phyloP scores from a whole-genome alignment of 2,888 invertebrate genomes.

The Ctena decussata region DNA sequence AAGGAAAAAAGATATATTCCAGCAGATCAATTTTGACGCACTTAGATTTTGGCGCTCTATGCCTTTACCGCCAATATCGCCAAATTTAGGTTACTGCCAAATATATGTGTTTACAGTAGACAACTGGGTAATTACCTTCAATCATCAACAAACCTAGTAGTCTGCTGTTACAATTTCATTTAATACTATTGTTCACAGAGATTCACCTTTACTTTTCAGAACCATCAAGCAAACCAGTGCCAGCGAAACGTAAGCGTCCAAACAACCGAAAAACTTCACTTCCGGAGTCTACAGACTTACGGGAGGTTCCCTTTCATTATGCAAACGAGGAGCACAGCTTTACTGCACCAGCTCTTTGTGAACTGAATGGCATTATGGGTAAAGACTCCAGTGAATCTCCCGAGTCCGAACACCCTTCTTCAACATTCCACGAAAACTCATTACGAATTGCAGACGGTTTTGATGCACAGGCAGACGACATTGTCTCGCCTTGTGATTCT shows the following conservation, averaged over 20 bases:
- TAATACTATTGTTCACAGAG: no score
- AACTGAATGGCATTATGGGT: constrained; percentile 52
- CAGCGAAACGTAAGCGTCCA: constrained; percentile 68
- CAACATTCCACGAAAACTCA: constrained; percentile 54
- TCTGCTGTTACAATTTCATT: no score
- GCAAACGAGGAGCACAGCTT: constrained; percentile 57
- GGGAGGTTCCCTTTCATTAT: constrained; percentile 47
- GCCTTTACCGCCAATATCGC: no score
- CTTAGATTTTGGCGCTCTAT: no score
- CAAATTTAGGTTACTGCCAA: no score
- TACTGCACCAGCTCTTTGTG: constrained; percentile 52
- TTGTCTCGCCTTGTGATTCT: constrained; percentile 29
- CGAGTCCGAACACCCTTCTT: constrained; percentile 49
- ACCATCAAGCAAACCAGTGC: constrained; percentile 61
- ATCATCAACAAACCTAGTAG: no score
- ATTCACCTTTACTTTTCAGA: constrained; percentile 53
- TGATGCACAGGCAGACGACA: constrained; percentile 49
- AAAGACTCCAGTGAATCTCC: constrained; percentile 66
- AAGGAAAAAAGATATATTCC: no score
- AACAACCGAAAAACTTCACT: constrained; percentile 62
- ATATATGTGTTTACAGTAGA: no score
- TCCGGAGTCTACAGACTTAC: constrained; percentile 43
- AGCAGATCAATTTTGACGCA: no score
- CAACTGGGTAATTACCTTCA: no score
- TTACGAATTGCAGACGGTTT: constrained; percentile 57